Conservation (phyloP, 2,797 vertebrate species). For the Urophycis tenuis region DNA sequence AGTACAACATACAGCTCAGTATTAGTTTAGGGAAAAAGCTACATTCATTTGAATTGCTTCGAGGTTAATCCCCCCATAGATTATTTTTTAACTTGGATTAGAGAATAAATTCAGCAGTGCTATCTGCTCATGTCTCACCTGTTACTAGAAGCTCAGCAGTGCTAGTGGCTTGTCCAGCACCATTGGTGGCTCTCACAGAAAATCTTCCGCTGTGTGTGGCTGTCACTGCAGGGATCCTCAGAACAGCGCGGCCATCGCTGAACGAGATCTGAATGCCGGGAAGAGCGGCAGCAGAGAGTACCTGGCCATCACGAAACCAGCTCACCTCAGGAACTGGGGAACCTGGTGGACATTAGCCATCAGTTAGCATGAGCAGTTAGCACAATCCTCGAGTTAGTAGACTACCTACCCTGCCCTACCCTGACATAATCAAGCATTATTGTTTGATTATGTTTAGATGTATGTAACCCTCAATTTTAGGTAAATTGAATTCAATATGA, state of each 20-base stretch:
- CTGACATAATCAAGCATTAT: too few relatives aligned
- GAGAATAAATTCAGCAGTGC: too few relatives aligned
- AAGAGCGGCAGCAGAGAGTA: constrained; percentile 84
- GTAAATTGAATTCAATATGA: neutral
- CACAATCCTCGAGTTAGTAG: neutral
- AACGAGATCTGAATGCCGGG: constrained; percentile 94
- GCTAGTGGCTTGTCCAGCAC: constrained; percentile 95
- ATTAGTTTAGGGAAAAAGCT: too few relatives aligned
- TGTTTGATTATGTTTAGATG: too few relatives aligned
- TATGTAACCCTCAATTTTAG: neutral
- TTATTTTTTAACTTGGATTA: too few relatives aligned
- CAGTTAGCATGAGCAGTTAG: neutral
- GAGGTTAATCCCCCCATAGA: too few relatives aligned
- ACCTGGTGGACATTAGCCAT: constrained; percentile 61
- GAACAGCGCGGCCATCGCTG: constrained; percentile 94
- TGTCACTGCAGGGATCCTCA: constrained; percentile 85
- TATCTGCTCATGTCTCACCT: constrained; percentile 21
- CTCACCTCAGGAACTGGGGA: constrained; percentile 97
- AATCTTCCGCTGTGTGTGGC: constrained; percentile 88
- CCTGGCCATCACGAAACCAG: constrained; percentile 99
- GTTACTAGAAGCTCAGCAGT: constrained; percentile 95
- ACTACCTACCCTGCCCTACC: too few relatives aligned
- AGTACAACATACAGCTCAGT: too few relatives aligned
- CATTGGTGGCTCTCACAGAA: constrained; percentile 93
- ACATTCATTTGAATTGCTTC: too few relatives aligned